Evolutionary conservation across 2,797 vertebrate genomes (phyloP), one percentile per base, ranked within the genome.

Genomic region (Xenops minutus): DNA sequence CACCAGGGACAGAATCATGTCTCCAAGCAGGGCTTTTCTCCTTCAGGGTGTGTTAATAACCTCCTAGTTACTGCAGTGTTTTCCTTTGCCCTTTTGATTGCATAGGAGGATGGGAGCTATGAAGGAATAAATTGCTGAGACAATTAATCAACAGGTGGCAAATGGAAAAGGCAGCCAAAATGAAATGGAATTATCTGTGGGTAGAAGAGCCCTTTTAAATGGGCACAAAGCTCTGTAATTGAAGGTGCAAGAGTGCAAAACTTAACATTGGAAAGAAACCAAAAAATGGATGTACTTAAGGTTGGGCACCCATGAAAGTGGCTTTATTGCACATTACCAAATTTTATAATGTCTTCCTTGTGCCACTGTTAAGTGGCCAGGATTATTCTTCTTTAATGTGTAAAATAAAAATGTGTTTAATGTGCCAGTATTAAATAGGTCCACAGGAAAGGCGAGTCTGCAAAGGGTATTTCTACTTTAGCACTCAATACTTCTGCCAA

Each of bases 331-430:
- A 78, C 67, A 30, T 91, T 86, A 84, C 27, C 34, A 54, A 66
- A 81, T 94, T 93, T 92, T 82, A 89, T 80, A 85, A 80, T 66
- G 62, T 84, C 91, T 96, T 86, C 55, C 49, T 81, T 81, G 73
- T 88, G 77, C 83, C 92, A 72, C 59, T 64, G 49, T 75, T 94
- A 86, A 96, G 71, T 71, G 62, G 76, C 66, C 66, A 46, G 88
- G 76, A 92, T 92, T 89, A 55, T 51, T 89, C 43, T 48, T 93
- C n/a, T 86, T 95, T 92, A 93, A 93, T 86, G 90, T 81, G 54
- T 89, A 52, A 91, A 89, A 95, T 93, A 89, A 96, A 93, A 95
- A 51, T 8, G 51, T 48, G 51, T 37, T 88, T 89, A 78, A 92
- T 71, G 73, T 59, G 66, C 36, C 46, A 14, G 20, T 17, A 63